Percentiles rank a stretch among this genome's conserved stretches.
These are phyloP conservation scores for Ctenoplectra terminalis DNA, from an alignment of 1,140 invertebrate species.

Conservation along the genomic window DNA sequence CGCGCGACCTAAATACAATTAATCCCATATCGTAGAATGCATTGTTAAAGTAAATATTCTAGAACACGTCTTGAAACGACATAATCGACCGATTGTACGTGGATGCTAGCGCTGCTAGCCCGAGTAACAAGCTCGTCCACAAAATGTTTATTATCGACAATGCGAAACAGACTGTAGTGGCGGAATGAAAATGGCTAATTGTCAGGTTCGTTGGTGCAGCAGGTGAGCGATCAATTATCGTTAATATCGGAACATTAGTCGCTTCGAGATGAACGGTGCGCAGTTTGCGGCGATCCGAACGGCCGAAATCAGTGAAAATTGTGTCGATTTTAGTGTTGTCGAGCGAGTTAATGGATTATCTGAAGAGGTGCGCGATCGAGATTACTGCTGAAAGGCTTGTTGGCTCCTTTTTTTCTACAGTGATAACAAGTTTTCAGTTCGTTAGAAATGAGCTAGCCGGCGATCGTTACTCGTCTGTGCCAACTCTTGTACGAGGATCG, in stretches of 20 bases:
- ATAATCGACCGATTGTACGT: slow-evolving; percentile 25
- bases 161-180: slow-evolving; percentile 62
- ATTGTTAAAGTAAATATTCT: neutral
- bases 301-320: slow-evolving; percentile 27
- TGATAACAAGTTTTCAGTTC: slow-evolving; percentile 55
- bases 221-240: slow-evolving; percentile 75
- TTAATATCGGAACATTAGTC: slow-evolving; percentile 48
- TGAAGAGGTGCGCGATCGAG: slow-evolving; percentile 48
- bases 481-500: slow-evolving; percentile 21
- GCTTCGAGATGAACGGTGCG: slow-evolving; percentile 47
- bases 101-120: slow-evolving; percentile 44
- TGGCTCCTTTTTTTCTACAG: slow-evolving; percentile 41
- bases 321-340: slow-evolving; percentile 34
- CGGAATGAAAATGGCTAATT: slow-evolving; percentile 81
- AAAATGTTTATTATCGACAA: slow-evolving; percentile 69
- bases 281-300: slow-evolving; percentile 21
- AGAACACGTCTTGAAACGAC: slow-evolving; percentile 8
- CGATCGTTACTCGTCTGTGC: slow-evolving; percentile 14
- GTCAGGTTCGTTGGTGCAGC: slow-evolving; percentile 76
- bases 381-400: slow-evolving; percentile 51
- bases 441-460: slow-evolving; percentile 26
- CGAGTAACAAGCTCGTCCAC: slow-evolving; percentile 47
- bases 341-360: slow-evolving; percentile 36
- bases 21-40: neutral
- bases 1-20: neutral